Conservation (phyloP, 92 coral and sea anemone genomes). For the Blastomussa wellsi region DNA sequence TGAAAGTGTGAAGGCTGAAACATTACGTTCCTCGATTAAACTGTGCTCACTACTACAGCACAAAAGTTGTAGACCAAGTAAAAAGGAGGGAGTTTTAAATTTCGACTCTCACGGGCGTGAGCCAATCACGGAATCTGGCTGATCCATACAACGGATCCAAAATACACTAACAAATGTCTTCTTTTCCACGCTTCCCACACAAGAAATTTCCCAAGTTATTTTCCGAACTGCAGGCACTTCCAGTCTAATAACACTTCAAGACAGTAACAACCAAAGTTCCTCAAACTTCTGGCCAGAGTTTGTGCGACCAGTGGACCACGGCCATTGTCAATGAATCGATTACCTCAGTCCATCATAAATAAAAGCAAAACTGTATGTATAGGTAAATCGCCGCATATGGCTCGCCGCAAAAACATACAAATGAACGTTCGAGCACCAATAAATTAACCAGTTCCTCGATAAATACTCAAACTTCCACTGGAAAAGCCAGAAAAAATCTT, state of each 20-base stretch:
- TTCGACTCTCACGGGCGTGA: slow-evolving; percentile 82
- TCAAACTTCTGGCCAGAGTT: slow-evolving; percentile 86
- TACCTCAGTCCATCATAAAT: slow-evolving; percentile 92
- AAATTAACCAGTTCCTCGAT: slow-evolving; percentile 47
- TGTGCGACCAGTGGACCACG: slow-evolving; percentile 70
- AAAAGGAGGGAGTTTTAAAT: slow-evolving; percentile 98
- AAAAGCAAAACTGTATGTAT: slow-evolving; percentile 83
- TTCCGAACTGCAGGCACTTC: background rate
- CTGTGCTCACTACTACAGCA: slow-evolving; percentile 66
- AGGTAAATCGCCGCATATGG: slow-evolving; percentile 67
- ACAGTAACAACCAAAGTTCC: slow-evolving; percentile 10
- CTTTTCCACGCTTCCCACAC: slow-evolving; percentile 23
- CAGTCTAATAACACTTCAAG: slow-evolving; percentile 6
- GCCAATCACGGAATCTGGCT: slow-evolving; percentile 87
- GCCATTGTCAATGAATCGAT: slow-evolving; percentile 91
- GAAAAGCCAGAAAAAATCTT: slow-evolving; percentile 65
- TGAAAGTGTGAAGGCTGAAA: slow-evolving; percentile 65
- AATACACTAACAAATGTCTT: slow-evolving; percentile 58
- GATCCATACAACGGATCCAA: slow-evolving; percentile 82
- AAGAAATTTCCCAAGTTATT: slow-evolving; percentile 5
- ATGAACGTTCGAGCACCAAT: slow-evolving; percentile 43
- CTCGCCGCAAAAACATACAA: slow-evolving; percentile 68
- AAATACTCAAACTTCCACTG: slow-evolving; percentile 62
- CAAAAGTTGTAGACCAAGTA: slow-evolving; percentile 82
- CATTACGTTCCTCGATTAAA: slow-evolving; percentile 69